phyloP scores from a whole-genome alignment of 1,140 invertebrate species.

The Procambarus clarkii region DNA sequence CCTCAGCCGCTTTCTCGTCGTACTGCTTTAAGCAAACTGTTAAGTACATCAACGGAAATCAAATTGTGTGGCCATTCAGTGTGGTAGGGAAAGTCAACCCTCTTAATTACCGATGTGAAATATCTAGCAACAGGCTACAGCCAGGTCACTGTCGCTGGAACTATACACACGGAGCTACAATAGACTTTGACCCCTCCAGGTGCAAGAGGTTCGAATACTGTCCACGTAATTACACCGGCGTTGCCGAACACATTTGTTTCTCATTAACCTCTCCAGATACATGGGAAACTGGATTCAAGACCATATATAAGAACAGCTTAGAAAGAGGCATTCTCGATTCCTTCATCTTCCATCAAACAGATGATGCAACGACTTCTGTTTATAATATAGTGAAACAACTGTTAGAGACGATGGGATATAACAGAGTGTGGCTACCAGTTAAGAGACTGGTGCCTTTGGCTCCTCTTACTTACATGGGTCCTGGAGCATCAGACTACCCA shows the following conservation, averaged over 20 bases:
- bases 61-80: conserved; percentile 44
- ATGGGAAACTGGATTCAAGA: conserved; percentile 47
- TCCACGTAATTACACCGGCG: conserved; percentile 41
- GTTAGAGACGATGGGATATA: background rate
- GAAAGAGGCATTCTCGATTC: conserved; percentile 43
- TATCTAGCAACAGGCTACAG: conserved; percentile 19
- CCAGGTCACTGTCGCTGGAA: conserved; percentile 54
- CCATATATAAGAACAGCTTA: conserved; percentile 10
- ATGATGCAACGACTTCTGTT: background rate
- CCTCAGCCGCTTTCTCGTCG: conserved; percentile 22
- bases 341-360: background rate
- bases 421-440: conserved; percentile 47
- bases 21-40: conserved; percentile 15
- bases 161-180: conserved; percentile 56
- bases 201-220: conserved; percentile 61
- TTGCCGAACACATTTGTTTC: conserved; percentile 46
- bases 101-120: conserved; percentile 40
- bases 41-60: background rate
- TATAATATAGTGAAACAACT: conserved; percentile 17
- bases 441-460: conserved; percentile 22
- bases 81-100: conserved; percentile 35
- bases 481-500: conserved; percentile 6
- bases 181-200: conserved; percentile 25
- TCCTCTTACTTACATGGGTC: conserved; percentile 36
- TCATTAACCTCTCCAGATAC: background rate